Evolutionary conservation across 2,797 vertebrate species (phyloP).

Genomic region (Xiphophorus birchmanni): DNA sequence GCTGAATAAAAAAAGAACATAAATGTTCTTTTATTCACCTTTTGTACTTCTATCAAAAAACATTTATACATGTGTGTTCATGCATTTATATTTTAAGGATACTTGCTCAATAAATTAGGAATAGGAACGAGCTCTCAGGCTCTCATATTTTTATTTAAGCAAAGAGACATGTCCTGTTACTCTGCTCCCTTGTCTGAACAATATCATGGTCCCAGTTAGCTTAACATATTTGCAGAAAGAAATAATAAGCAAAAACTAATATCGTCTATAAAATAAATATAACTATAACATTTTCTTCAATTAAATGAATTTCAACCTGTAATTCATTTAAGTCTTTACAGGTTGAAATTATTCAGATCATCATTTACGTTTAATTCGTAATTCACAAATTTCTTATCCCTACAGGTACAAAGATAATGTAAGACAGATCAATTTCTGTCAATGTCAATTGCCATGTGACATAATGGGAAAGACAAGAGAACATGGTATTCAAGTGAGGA

Average conservation of each 20-base stretch:
- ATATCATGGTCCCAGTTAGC: constrained; percentile 61
- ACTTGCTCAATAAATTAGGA: constrained; percentile 14
- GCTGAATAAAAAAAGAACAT: constrained; percentile 38
- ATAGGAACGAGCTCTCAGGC: constrained; percentile 34
- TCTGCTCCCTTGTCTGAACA: constrained; percentile 58
- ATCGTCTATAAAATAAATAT: not conserved
- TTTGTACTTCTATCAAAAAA: constrained; percentile 27
- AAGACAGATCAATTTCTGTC: not conserved
- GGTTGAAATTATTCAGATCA: not conserved
- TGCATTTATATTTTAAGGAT: constrained; percentile 25
- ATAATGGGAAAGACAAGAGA: not conserved
- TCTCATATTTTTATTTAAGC: constrained; percentile 44
- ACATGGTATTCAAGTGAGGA: not conserved
- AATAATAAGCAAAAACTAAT: not conserved
- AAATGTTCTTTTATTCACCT: constrained; percentile 30
- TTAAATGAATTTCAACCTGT: no score
- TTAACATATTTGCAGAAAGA: constrained; percentile 53
- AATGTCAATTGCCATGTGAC: not conserved
- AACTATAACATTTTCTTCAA: not conserved
- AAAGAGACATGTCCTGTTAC: constrained; percentile 54
- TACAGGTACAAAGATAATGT: not conserved
- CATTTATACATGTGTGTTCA: constrained; percentile 28
- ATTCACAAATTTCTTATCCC: not conserved
- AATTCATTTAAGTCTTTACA: not conserved
- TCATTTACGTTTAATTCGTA: not conserved